A percentile compares a stretch with the other conserved stretches of the same genome.
Conservation (phyloP, 92 coral and sea anemone genomes). For the Paragorgia papillata region DNA sequence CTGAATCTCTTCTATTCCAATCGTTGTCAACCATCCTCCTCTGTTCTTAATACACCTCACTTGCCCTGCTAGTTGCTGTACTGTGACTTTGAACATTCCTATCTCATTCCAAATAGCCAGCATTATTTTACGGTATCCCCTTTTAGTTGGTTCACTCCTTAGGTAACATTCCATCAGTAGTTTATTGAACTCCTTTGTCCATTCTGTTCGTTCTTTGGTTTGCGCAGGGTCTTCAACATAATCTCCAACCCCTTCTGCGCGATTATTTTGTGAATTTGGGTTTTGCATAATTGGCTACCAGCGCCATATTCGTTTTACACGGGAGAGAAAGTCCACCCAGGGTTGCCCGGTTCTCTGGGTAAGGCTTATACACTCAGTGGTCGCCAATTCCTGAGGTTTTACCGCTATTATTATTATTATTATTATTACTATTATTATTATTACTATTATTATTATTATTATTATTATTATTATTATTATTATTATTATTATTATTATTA, state of each 20-base stretch:
- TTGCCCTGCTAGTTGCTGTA: conserved; percentile 46
- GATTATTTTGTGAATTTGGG: background rate
- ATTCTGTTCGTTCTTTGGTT: conserved; percentile 33
- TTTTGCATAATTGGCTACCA: background rate
- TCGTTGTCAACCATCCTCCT: conserved; percentile 49
- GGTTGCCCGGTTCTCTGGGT: conserved; percentile 33
- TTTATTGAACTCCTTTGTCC: conserved; percentile 49
- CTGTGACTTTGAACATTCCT: conserved; percentile 36
- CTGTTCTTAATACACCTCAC: conserved; percentile 43
- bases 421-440: no score
- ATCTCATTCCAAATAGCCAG: conserved; percentile 44
- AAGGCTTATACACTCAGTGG: conserved; percentile 13
- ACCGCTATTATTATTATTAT: no score
- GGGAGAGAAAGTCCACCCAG: conserved; percentile 6
- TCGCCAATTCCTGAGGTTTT: conserved; percentile 17
- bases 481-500: no score
- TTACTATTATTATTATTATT: no score
- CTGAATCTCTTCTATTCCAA: conserved; percentile 50
- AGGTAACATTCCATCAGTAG: conserved; percentile 53
- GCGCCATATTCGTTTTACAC: conserved; percentile 1
- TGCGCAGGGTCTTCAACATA: conserved; percentile 9
- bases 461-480: no score
- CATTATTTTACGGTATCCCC: conserved; percentile 55
- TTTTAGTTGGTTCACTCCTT: conserved; percentile 44
- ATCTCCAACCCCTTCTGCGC: conserved; percentile 6